Evolutionary conservation across 2,888 invertebrate genomes (phyloP).

Genomic region (Cataglyphis livida): DNA sequence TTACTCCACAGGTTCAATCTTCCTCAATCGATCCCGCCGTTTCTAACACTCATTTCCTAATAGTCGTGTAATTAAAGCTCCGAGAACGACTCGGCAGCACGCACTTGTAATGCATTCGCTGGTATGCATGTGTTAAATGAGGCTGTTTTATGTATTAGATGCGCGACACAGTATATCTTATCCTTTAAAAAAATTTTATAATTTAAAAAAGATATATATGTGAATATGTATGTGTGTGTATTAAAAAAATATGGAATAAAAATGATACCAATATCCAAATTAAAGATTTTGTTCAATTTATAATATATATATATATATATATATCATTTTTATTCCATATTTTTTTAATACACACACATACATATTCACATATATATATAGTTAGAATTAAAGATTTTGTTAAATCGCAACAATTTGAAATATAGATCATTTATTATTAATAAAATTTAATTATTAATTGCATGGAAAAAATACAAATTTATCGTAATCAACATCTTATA

Average conservation of each 20-base stretch:
- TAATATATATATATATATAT: background rate
- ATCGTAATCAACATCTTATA: too few relatives aligned
- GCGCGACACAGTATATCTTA: background rate
- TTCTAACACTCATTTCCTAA: conserved; percentile 73
- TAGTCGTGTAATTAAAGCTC: conserved; percentile 69
- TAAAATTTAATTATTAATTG: background rate
- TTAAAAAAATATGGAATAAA: background rate
- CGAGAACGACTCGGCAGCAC: conserved; percentile 65
- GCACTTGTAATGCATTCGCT: conserved; percentile 60
- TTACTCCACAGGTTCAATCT: conserved; percentile 40
- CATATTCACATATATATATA: background rate
- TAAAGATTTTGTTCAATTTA: too few relatives aligned
- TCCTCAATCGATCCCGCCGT: conserved; percentile 66
- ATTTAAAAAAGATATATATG: background rate
- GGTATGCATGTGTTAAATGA: conserved; percentile 5
- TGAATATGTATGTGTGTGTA: too few relatives aligned
- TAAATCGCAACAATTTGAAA: background rate
- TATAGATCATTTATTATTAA: too few relatives aligned
- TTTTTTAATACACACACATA: background rate
- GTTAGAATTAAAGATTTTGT: too few relatives aligned
- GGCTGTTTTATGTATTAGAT: background rate
- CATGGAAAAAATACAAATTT: too few relatives aligned
- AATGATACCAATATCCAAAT: too few relatives aligned
- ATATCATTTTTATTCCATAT: background rate
- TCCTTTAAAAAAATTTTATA: background rate